Evolutionary conservation across 2,888 invertebrate genomes (phyloP), one percentile per base, ranked within the genome.

Genomic region (Chymomyza fuscimana): DNA sequence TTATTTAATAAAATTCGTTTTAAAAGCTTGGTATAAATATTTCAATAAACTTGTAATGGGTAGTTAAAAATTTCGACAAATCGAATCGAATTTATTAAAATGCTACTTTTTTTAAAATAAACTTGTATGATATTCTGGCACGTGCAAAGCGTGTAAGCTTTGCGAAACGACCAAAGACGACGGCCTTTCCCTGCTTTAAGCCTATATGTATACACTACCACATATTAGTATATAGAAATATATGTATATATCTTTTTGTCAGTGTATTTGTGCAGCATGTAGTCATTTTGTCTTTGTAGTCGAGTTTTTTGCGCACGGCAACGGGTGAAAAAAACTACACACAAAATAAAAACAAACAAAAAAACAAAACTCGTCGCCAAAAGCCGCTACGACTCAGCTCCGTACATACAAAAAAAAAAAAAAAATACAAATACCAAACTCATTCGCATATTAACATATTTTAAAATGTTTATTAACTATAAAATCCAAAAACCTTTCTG

Each of bases 401-500:
- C 9, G 5, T 12, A 46, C 12, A 46, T 46, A 12, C 40, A 46
- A 40, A 10, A 40, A 40, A 40, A 40, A 25, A 2, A 25, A 7
- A 32, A 1, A 32, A 7, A 32, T 9, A 32, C 32, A 32, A 32
- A 32, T 32, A 32, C 32, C 40, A 54, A 58, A 58, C 58, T 58
- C 58, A 25, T 15, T 56, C 46, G 32, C 15, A 61, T 19, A 80
- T 83, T 86, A 75, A 69, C 83, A 84, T 83, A 81, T 74, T 59
- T 66, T 73, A 67, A 71, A 73, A 69, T 73, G 67, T 78, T 80
- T 71, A 73, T 70, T 63, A 76, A 72, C 72, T 70, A 65, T 69
- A 63, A 69, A 71, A 66, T 32, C 46, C 10, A 46, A 22, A 60
- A 19, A 22, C 72, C 63, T 70, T 67, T 69, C 46, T 70, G 56